Evolutionary conservation across 2,797 vertebrate genomes (phyloP).

Genomic region (Pseudomugil tenellus): DNA sequence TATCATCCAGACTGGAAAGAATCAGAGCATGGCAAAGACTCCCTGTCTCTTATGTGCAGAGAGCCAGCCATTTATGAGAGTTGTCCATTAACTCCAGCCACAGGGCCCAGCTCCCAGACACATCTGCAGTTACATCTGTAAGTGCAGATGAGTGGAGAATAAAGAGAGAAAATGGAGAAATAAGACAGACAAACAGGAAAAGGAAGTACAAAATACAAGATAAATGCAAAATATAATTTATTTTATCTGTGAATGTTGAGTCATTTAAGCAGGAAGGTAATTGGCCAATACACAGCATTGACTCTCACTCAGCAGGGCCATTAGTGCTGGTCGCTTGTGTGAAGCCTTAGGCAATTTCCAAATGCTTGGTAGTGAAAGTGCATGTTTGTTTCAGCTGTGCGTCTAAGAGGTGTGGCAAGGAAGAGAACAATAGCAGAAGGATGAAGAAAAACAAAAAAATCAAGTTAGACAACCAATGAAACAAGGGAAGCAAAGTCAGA

Average conservation of each 20-base stretch:
- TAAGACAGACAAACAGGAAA: neutral
- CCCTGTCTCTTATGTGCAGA: constrained; percentile 48
- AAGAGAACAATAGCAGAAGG: constrained; percentile 9
- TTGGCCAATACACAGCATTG: constrained; percentile 21
- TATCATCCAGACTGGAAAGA: constrained; percentile 60
- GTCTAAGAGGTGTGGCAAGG: neutral
- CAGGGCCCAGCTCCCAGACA: constrained; percentile 38
- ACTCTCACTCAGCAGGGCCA: constrained; percentile 22
- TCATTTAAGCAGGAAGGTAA: constrained; percentile 17
- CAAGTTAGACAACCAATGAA: neutral
- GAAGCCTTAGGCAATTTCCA: constrained; percentile 44
- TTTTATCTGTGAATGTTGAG: constrained; percentile 3
- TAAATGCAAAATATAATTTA: neutral
- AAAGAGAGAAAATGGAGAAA: constrained; percentile 5
- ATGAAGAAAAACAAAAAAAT: neutral
- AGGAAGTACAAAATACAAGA: neutral
- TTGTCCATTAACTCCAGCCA: constrained; percentile 71
- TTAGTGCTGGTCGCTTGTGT: constrained; percentile 40
- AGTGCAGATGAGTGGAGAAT: neutral
- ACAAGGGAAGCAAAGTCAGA: constrained; percentile 11
- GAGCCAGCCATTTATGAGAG: constrained; percentile 57
- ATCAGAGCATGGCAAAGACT: constrained; percentile 74
- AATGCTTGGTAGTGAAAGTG: constrained; percentile 23
- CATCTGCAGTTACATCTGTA: constrained; percentile 30
- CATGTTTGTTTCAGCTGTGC: constrained; percentile 11